phyloP scores from a whole-genome alignment of 2,888 invertebrate species.

The Cacoxenus indagator region DNA sequence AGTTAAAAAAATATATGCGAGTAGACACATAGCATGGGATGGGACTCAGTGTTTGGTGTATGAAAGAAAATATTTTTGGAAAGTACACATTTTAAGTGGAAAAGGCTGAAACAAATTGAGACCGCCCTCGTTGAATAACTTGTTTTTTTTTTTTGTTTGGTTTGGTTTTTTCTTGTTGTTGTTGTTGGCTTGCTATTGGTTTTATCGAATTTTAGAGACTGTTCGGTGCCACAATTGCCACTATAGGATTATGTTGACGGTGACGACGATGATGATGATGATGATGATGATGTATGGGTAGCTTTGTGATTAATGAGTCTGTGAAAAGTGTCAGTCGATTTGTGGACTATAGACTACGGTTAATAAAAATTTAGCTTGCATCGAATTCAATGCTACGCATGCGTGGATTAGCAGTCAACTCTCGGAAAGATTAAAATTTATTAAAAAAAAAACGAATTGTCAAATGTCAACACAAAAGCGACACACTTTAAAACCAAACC shows the following conservation, averaged over 20 bases:
- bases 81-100: constrained; percentile 15
- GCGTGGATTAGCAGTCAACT: too few relatives aligned
- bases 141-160: constrained; percentile 40
- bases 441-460: neutral
- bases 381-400: too few relatives aligned
- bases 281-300: constrained; percentile 11
- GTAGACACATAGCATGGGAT: neutral
- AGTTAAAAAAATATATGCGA: neutral
- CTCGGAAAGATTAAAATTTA: too few relatives aligned
- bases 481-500: neutral
- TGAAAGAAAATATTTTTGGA: neutral
- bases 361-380: too few relatives aligned
- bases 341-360: too few relatives aligned
- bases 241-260: neutral
- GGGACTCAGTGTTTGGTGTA: neutral
- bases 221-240: neutral
- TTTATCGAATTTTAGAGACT: neutral
- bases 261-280: neutral
- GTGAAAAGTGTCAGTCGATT: neutral
- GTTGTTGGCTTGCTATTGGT: neutral
- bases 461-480: neutral
- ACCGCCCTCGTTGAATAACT: constrained; percentile 65
- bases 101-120: constrained; percentile 62
- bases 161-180: neutral
- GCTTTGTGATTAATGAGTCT: constrained; percentile 18